Evolutionary conservation across 2,888 invertebrate genomes (phyloP).

Genomic region (Hofmannophila pseudospretella): DNA sequence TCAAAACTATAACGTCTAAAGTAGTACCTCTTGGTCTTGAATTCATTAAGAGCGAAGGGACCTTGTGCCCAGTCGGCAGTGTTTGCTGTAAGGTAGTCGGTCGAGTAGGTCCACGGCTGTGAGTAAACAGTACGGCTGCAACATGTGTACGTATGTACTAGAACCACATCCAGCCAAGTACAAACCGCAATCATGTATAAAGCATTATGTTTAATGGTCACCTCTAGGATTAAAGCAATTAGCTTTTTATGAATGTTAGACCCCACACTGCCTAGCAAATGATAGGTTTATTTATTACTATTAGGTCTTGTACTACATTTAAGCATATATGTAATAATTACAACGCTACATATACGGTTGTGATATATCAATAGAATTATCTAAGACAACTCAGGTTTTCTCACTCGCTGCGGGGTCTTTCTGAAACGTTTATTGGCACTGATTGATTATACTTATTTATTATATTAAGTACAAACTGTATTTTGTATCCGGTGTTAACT

Average conservation of each 20-base stretch:
- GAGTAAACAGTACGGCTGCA: background rate
- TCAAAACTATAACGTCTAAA: too few relatives aligned
- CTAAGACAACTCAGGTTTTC: too few relatives aligned
- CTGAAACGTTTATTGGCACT: too few relatives aligned
- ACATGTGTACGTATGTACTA: background rate
- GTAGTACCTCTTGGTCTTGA: background rate
- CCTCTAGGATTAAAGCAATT: constrained; percentile 2
- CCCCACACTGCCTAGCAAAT: constrained; percentile 2
- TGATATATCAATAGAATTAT: too few relatives aligned
- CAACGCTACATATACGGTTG: too few relatives aligned
- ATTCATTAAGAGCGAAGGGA: background rate
- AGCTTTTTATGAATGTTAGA: background rate
- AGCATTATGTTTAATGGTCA: constrained; percentile 2
- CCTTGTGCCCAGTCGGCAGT: constrained; percentile 1
- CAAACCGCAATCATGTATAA: constrained; percentile 1
- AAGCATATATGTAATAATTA: background rate
- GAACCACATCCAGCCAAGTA: too few relatives aligned
- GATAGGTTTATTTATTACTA: background rate
- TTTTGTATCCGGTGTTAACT: too few relatives aligned
- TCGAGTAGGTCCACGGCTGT: background rate
- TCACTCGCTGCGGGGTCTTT: too few relatives aligned
- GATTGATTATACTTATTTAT: too few relatives aligned
- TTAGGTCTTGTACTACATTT: background rate
- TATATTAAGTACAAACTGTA: too few relatives aligned
- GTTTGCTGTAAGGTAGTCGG: background rate